Evolutionary conservation across 2,797 vertebrate genomes (phyloP).

Genomic region (Onychomys torridus): DNA sequence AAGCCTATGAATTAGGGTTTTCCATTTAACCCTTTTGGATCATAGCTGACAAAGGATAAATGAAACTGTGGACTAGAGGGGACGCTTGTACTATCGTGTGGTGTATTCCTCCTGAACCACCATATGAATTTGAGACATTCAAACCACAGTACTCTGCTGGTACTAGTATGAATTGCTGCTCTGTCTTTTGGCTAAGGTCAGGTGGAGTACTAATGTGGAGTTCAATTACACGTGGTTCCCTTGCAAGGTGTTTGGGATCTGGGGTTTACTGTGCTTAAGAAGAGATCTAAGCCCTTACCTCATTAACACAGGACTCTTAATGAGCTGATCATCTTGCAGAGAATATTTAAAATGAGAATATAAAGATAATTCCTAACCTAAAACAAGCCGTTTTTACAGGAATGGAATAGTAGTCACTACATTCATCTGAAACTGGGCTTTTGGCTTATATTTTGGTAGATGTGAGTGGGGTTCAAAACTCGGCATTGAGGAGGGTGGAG

Average conservation of each 20-base stretch:
- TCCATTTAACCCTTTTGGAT: background rate
- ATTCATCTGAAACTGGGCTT: constrained; percentile 1
- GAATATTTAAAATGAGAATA: background rate
- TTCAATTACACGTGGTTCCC: background rate
- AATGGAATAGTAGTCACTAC: background rate
- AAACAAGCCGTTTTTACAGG: constrained; percentile 20
- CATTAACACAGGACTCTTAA: background rate
- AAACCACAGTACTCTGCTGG: background rate
- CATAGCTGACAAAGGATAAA: background rate
- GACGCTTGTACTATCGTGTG: background rate
- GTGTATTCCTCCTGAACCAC: background rate
- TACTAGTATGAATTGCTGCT: background rate
- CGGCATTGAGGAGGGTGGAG: background rate
- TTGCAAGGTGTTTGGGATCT: constrained; percentile 5
- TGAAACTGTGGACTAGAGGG: background rate
- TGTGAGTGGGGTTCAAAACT: constrained; percentile 10
- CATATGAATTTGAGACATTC: background rate
- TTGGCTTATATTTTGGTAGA: background rate
- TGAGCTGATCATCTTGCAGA: constrained; percentile 21
- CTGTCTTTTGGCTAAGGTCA: background rate
- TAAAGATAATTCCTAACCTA: constrained; percentile 42
- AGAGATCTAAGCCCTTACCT: background rate
- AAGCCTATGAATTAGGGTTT: background rate
- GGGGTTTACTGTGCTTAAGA: background rate
- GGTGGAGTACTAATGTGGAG: background rate